phyloP scores from a whole-genome alignment of 37 sponge, comb jelly and placozoan genomes.

The Bolinopsis microptera region DNA sequence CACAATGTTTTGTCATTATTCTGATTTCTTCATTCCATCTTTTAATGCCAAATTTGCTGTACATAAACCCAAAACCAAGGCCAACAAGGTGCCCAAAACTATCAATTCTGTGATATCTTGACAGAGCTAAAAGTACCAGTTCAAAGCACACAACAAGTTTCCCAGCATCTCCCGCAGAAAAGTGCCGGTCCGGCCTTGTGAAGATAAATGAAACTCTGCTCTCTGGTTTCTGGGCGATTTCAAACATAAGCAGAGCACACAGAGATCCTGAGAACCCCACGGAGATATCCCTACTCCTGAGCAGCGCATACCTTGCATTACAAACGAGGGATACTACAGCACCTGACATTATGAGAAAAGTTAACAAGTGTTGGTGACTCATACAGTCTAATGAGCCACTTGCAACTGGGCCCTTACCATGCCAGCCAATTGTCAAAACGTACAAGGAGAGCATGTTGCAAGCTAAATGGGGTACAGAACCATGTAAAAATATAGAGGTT shows the following conservation, averaged over 20 bases:
- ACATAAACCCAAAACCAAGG: constrained; percentile 2
- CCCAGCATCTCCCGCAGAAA: neutral
- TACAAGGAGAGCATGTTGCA: neutral
- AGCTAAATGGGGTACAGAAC: neutral
- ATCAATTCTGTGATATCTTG: constrained; percentile 42
- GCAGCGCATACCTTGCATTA: neutral
- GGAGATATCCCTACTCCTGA: neutral
- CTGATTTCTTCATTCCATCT: neutral
- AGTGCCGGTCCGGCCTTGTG: neutral
- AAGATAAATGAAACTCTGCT: neutral
- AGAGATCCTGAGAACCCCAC: constrained; percentile 51
- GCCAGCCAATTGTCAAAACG: constrained; percentile 24
- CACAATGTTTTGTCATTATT: neutral
- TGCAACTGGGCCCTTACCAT: neutral
- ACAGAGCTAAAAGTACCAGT: neutral
- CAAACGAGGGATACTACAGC: neutral
- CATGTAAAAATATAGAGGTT: constrained; percentile 49
- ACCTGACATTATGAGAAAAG: neutral
- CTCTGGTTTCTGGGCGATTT: constrained; percentile 5
- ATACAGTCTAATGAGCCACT: constrained; percentile 1
- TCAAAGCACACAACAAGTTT: neutral
- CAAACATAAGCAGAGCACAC: constrained; percentile 3
- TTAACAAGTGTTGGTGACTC: neutral
- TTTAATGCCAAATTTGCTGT: neutral
- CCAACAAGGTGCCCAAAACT: constrained; percentile 43